phyloP scores from a whole-genome alignment of 2,113 vertebrate genomes.

The Ceyx cyanopectus region DNA sequence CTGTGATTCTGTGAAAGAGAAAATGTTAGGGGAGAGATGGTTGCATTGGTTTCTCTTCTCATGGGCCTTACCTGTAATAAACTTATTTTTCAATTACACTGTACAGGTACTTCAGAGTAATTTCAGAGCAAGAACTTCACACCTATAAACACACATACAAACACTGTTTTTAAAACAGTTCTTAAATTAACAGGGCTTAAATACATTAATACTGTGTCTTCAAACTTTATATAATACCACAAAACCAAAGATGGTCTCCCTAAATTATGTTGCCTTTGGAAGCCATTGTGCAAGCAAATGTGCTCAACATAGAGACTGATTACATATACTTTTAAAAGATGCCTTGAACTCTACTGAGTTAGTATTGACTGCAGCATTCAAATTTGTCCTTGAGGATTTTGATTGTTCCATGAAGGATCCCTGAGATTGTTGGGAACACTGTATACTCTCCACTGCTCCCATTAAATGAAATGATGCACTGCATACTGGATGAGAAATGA shows the following conservation, averaged over 20 bases:
- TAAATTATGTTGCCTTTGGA: neutral
- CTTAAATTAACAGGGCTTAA: neutral
- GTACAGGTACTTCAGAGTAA: no score
- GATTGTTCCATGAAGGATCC: neutral
- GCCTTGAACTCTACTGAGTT: neutral
- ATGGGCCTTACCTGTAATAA: no score
- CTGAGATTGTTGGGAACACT: neutral
- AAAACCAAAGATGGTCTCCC: neutral
- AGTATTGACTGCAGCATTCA: neutral
- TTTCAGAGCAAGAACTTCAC: no score
- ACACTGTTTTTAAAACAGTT: neutral
- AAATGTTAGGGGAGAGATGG: no score
- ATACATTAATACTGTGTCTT: neutral
- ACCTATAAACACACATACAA: neutral
- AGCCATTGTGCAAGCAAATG: neutral
- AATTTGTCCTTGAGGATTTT: conserved; percentile 33
- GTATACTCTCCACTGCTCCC: neutral
- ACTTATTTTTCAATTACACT: no score
- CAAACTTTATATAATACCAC: neutral
- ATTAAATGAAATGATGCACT: neutral
- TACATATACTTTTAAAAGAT: neutral
- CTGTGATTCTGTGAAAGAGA: no score
- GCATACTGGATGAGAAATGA: neutral
- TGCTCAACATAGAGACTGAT: neutral
- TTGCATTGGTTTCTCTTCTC: no score